These are phyloP conservation scores for Thaumetopoea pityocampa DNA, from an alignment of 1,140 invertebrate species.

Conservation along the genomic window DNA sequence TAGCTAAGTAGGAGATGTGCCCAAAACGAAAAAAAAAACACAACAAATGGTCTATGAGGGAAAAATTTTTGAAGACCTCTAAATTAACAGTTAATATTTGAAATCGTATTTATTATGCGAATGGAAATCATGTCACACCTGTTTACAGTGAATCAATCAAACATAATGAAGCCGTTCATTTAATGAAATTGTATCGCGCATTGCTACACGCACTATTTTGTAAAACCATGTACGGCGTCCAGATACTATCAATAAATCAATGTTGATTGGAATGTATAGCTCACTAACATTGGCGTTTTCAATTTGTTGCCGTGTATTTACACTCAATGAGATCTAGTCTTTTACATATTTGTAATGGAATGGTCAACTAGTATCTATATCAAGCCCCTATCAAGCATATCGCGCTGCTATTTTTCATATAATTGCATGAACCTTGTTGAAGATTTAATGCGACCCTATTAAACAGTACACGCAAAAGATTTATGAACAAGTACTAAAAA, in stretches of 20 bases:
- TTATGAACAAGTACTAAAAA: conserved; percentile 13
- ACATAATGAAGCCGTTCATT: background rate
- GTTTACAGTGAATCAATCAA: background rate
- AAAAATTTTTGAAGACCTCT: too few species aligned
- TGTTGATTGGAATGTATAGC: conserved; percentile 41
- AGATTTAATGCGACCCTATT: conserved; percentile 13
- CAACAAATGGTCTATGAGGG: too few species aligned
- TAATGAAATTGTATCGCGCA: conserved; percentile 2
- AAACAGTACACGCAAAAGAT: conserved; percentile 5
- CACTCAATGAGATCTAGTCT: conserved; percentile 4
- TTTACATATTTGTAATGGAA: conserved; percentile 14
- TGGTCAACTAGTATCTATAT: conserved; percentile 6
- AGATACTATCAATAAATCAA: conserved; percentile 29
- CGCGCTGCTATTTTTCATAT: conserved; percentile 5
- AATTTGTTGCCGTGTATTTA: conserved; percentile 10
- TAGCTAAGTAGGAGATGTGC: too few species aligned
- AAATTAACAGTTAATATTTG: too few species aligned
- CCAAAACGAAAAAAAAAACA: too few species aligned
- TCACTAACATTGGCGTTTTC: conserved; percentile 16
- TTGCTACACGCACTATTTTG: conserved; percentile 25
- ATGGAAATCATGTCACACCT: too few species aligned
- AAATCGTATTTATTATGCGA: too few species aligned
- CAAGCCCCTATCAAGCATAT: background rate
- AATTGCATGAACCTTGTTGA: conserved; percentile 9
- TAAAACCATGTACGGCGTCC: conserved; percentile 21